A percentile compares a stretch with the other conserved stretches of the same genome.
phyloP scores from a whole-genome alignment of 1,140 invertebrate genomes.

The Ips nitidus region DNA sequence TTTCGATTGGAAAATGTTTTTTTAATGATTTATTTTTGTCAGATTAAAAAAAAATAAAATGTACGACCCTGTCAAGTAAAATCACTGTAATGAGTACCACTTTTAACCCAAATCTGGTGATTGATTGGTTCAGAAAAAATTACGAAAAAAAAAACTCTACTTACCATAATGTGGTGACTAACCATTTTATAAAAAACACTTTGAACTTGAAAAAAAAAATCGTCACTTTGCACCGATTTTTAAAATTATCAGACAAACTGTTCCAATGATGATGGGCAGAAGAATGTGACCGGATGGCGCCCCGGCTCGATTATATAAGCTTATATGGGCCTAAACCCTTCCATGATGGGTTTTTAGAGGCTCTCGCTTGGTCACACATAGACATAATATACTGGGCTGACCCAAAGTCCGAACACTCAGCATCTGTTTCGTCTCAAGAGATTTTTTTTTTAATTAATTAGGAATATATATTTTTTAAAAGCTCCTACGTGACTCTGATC shows the following conservation, averaged over 20 bases:
- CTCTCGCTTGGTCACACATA: constrained; percentile 5
- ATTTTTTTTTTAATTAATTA: too few species aligned
- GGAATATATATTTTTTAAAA: too few species aligned
- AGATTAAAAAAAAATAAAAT: not conserved
- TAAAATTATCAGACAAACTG: not conserved
- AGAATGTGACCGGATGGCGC: constrained; percentile 1
- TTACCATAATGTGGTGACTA: too few species aligned
- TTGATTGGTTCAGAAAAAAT: too few species aligned
- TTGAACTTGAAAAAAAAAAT: too few species aligned
- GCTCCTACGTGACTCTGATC: too few species aligned
- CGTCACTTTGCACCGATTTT: not conserved
- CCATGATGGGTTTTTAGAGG: not conserved
- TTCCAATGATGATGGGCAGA: not conserved
- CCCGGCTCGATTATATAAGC: constrained; percentile 1
- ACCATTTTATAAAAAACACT: too few species aligned
- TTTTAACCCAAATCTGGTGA: too few species aligned
- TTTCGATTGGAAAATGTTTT: not conserved
- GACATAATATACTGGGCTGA: too few species aligned
- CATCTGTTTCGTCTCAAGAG: too few species aligned
- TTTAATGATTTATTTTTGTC: not conserved
- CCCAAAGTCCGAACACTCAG: too few species aligned
- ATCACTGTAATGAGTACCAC: constrained; percentile 2
- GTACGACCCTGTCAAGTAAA: not conserved
- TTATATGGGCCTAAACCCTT: constrained; percentile 6
- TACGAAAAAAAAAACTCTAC: too few species aligned